Evolutionary conservation across 2,888 invertebrate species (phyloP).

Genomic region (Hofmannophila pseudospretella): DNA sequence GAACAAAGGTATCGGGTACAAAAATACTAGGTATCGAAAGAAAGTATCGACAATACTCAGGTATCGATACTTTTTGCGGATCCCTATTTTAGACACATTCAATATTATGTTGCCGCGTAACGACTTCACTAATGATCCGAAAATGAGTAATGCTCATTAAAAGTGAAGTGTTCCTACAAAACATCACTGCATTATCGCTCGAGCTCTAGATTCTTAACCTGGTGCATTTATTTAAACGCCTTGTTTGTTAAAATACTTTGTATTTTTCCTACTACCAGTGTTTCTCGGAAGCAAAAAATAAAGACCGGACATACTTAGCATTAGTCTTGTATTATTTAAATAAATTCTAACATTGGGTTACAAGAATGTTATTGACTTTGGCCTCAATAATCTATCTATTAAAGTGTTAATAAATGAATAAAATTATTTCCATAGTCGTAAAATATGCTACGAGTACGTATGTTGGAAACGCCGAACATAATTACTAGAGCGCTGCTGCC

Average conservation of each 20-base stretch:
- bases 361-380: constrained; percentile 4
- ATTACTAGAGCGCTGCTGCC: neutral
- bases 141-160: constrained; percentile 9
- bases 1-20: too few relatives aligned
- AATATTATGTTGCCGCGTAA: constrained; percentile 1
- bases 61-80: too few relatives aligned
- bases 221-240: too few relatives aligned
- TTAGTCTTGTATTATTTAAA: constrained; percentile 2
- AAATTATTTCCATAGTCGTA: too few relatives aligned
- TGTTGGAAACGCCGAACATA: neutral
- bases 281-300: constrained; percentile 2
- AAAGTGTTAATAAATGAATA: neutral
- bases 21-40: too few relatives aligned
- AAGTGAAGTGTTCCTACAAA: constrained; percentile 4
- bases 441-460: too few relatives aligned
- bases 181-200: constrained; percentile 4
- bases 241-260: neutral
- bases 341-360: constrained; percentile 6
- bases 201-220: neutral
- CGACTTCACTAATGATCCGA: neutral
- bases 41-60: too few relatives aligned
- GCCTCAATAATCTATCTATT: constrained; percentile 3
- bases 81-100: too few relatives aligned
- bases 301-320: neutral
- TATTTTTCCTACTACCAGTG: constrained; percentile 1